These are phyloP conservation scores for Gasterosteus nipponicus DNA, from an alignment of 2,113 vertebrate genomes.

Conservation along the genomic window DNA sequence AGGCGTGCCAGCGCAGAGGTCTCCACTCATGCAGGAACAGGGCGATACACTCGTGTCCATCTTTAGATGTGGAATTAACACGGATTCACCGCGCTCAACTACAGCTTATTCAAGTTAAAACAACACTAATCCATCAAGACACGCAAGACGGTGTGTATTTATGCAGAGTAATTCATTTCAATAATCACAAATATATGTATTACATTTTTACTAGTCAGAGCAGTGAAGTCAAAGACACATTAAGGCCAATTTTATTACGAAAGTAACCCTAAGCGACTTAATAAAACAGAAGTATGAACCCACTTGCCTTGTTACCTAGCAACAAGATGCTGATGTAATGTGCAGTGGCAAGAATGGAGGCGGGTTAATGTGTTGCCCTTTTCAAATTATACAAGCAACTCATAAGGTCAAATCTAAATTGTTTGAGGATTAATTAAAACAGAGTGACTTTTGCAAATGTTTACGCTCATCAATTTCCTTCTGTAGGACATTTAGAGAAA, in stretches of 20 bases:
- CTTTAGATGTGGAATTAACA: not conserved
- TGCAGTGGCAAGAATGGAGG: not conserved
- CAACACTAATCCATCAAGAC: not conserved
- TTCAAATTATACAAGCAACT: not conserved
- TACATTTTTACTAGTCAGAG: not conserved
- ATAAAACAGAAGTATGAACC: slow-evolving; percentile 1
- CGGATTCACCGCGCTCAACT: not conserved
- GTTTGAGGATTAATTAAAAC: not conserved
- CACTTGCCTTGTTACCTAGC: slow-evolving; percentile 35
- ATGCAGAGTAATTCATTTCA: not conserved
- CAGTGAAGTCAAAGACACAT: not conserved
- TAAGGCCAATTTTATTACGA: not conserved
- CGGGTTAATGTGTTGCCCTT: not conserved
- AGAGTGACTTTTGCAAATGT: not conserved
- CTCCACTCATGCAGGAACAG: not conserved
- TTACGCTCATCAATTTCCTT: not conserved
- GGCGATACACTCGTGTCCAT: not conserved
- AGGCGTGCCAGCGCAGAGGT: not conserved
- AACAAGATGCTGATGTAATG: slow-evolving; percentile 36
- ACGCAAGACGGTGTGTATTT: not conserved
- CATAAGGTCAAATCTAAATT: not conserved
- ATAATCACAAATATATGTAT: not conserved
- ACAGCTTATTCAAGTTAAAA: not conserved
- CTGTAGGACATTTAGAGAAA: not conserved
- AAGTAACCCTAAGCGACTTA: not conserved